Evolutionary conservation across 2,888 invertebrate genomes (phyloP).

Genomic region (Cyrtodaria siliqua): DNA sequence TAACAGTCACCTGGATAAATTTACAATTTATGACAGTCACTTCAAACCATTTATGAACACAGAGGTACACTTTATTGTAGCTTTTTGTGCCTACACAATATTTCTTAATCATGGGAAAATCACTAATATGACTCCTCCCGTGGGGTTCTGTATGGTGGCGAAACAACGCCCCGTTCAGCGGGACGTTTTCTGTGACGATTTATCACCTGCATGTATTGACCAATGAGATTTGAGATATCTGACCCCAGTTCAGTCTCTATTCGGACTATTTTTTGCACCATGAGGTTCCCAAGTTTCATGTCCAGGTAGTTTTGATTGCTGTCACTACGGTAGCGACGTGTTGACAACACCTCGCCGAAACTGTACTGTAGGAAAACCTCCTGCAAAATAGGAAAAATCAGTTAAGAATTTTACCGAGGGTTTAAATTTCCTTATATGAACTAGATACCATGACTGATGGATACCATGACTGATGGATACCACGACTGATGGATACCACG

Average conservation of each 20-base stretch:
- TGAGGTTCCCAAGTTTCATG: slow-evolving; percentile 98
- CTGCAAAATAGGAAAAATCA: slow-evolving; percentile 85
- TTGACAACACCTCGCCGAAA: slow-evolving; percentile 97
- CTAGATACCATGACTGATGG: too few relatives aligned
- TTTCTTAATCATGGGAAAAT: not conserved
- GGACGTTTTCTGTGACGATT: slow-evolving; percentile 78
- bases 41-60: too few relatives aligned
- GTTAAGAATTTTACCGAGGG: too few relatives aligned
- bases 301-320: slow-evolving; percentile 89
- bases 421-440: too few relatives aligned
- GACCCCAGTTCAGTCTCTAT: slow-evolving; percentile 98
- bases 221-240: slow-evolving; percentile 97
- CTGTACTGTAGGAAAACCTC: slow-evolving; percentile 97
- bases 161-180: slow-evolving; percentile 44
- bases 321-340: slow-evolving; percentile 88
- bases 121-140: slow-evolving; percentile 40
- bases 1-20: too few relatives aligned
- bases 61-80: too few relatives aligned
- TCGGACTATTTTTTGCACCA: slow-evolving; percentile 97
- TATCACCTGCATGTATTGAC: slow-evolving; percentile 97
- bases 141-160: slow-evolving; percentile 45
- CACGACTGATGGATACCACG: too few relatives aligned
- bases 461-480: too few relatives aligned
- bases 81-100: too few relatives aligned
- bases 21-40: too few relatives aligned